Percentiles rank a stretch among this genome's conserved stretches.
These are phyloP conservation scores for Brachionichthys hirsutus DNA, from an alignment of 2,113 vertebrate genomes.

Conservation along the genomic window DNA sequence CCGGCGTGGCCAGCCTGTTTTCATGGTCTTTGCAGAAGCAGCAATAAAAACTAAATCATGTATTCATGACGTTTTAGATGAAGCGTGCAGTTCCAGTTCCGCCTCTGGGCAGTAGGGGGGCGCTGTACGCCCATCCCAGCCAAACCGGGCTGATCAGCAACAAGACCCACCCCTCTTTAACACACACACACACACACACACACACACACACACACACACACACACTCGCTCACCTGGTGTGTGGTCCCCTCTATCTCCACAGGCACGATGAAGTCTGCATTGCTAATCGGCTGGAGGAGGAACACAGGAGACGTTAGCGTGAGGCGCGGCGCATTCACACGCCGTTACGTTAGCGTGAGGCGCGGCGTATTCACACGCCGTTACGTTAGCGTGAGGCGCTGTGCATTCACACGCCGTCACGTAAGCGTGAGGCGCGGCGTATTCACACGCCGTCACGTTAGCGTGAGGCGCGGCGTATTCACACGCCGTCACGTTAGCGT, in stretches of 20 bases:
- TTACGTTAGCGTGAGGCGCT: constrained; percentile 55
- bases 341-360: constrained; percentile 56
- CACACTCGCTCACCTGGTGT: constrained; percentile 83
- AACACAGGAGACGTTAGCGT: constrained; percentile 54
- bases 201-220: constrained; percentile 28
- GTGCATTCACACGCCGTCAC: constrained; percentile 60
- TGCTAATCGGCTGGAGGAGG: constrained; percentile 85
- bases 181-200: constrained; percentile 9
- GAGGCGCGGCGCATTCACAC: constrained; percentile 47
- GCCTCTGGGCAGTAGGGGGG: constrained; percentile 64
- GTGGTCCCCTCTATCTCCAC: constrained; percentile 92
- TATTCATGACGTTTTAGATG: constrained; percentile 9
- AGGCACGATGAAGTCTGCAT: constrained; percentile 94
- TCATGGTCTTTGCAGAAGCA: neutral
- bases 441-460: constrained; percentile 64
- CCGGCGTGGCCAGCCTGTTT: neutral
- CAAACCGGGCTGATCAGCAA: constrained; percentile 33
- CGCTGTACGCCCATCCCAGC: constrained; percentile 22
- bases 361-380: constrained; percentile 46
- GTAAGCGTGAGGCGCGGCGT: constrained; percentile 41
- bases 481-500: constrained; percentile 1
- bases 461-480: constrained; percentile 37
- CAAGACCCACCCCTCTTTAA: constrained; percentile 61
- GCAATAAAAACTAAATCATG: neutral
- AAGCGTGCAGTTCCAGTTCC: constrained; percentile 7